Evolutionary conservation across 1,140 invertebrate species (phyloP), one percentile per base, ranked within the genome.

Genomic region (Bombus haemorrhoidalis): DNA sequence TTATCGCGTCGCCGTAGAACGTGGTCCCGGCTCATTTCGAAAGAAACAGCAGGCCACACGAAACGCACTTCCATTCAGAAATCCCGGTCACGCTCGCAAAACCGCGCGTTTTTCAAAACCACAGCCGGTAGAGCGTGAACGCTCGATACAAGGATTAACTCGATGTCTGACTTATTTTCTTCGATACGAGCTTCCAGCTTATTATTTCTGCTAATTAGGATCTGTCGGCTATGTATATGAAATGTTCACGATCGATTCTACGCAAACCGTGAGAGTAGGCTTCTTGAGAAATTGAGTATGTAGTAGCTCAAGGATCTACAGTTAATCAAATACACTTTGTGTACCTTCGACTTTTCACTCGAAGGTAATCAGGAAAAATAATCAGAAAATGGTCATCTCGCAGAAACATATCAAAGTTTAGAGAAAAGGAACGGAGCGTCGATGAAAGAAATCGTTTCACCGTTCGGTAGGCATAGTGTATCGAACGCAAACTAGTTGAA

Each of bases 41-140:
- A 59, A 62, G 57, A 15, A 74, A 74, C 59, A 64, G 75, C 87
- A 75, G 62, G 53, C 75, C 66, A 43, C 73, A 34, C 64, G 39
- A 47, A 66, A 80, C 59, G 59, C 39, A 71, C n/a, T 84, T 80
- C 79, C 86, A 88, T 88, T 85, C 81, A 76, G 64, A 57, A 80
- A 80, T 74, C 18, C 41, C 47, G 85, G 66, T 37, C 39, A 12
- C 71, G 47, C 9, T 22, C 34, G 34, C 43, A 47, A 1, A 47
- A 39, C 34, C 9, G 10, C 57, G 12, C 18, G 57, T 78, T 83
- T 74, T 79, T 81, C 41, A 74, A 87, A 77, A 64, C 78, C 78
- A 64, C 66, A 1, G 6, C 39, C 2, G 32, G 10, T 22, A 25
- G 10, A 22, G 6, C 15, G 66, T 18, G n/a, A 66, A 66, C 62